A percentile compares a stretch with the other conserved stretches of the same genome.
Conservation (phyloP, 2,113 vertebrate genomes). For the Charadrius vociferus region DNA sequence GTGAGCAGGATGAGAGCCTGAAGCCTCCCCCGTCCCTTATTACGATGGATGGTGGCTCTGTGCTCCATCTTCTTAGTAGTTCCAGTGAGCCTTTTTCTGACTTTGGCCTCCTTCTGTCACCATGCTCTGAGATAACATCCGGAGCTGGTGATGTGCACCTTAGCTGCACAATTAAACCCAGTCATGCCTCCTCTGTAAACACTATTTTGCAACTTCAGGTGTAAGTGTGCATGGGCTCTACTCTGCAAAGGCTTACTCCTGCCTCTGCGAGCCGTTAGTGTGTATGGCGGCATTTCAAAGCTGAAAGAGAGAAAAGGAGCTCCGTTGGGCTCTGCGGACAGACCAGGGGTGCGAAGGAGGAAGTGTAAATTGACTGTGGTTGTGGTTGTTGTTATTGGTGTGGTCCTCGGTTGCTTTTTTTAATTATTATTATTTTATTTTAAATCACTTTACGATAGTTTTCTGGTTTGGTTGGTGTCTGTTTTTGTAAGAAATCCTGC, state of each 20-base stretch:
- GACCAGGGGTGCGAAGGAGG: neutral
- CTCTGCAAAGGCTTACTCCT: neutral
- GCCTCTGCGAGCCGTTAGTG: neutral
- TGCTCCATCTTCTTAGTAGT: neutral
- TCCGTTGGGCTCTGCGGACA: neutral
- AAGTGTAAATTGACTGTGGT: neutral
- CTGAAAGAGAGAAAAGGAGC: neutral
- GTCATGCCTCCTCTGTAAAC: neutral
- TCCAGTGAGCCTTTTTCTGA: neutral
- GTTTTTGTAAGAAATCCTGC: neutral
- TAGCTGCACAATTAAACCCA: neutral
- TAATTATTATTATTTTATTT: neutral
- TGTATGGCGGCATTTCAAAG: neutral
- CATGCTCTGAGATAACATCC: neutral
- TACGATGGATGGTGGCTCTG: neutral
- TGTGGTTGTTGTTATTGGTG: slow-evolving; percentile 1
- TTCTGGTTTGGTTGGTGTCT: neutral
- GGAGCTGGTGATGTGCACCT: neutral
- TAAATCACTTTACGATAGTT: neutral
- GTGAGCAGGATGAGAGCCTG: neutral
- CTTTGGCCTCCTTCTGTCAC: neutral
- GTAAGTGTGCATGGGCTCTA: rapidly evolving
- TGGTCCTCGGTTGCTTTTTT: neutral
- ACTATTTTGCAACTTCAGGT: neutral
- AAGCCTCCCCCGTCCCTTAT: neutral